A percentile compares a stretch with the other conserved stretches of the same genome.
Conservation (phyloP, 2,797 vertebrate genomes). For the Phrynocephalus vlangalii region DNA sequence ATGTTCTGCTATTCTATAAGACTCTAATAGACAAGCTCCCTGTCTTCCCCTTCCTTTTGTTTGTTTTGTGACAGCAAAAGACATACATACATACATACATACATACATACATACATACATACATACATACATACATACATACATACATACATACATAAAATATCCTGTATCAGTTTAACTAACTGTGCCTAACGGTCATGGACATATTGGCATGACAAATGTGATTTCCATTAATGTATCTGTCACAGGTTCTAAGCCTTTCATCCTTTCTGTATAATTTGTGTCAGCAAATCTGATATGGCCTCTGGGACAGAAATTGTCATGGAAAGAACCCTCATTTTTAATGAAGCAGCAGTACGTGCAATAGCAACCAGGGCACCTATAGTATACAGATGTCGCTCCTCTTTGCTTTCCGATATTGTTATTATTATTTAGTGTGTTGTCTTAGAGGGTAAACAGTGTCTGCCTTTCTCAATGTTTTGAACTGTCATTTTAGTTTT, state of each 20-base stretch:
- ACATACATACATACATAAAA: background rate
- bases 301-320: constrained; percentile 51
- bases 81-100: background rate
- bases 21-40: background rate
- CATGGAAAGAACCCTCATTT: constrained; percentile 43
- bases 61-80: constrained; percentile 41
- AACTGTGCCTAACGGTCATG: constrained; percentile 7
- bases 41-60: constrained; percentile 10
- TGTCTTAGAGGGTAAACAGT: constrained; percentile 34
- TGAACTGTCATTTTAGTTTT: constrained; percentile 46
- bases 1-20: constrained; percentile 30
- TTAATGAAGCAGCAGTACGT: constrained; percentile 44
- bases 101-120: background rate
- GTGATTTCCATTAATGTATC: constrained; percentile 47
- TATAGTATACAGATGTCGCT: constrained; percentile 25
- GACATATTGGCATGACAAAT: constrained; percentile 32
- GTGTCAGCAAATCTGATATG: constrained; percentile 45
- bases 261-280: constrained; percentile 48
- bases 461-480: constrained; percentile 34
- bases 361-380: constrained; percentile 48
- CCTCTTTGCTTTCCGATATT: constrained; percentile 25
- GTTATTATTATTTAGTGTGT: constrained; percentile 24
- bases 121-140: background rate
- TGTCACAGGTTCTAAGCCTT: constrained; percentile 55
- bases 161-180: background rate